Evolutionary conservation across 1,140 invertebrate genomes (phyloP).

Genomic region (Platorchestia sp.): DNA sequence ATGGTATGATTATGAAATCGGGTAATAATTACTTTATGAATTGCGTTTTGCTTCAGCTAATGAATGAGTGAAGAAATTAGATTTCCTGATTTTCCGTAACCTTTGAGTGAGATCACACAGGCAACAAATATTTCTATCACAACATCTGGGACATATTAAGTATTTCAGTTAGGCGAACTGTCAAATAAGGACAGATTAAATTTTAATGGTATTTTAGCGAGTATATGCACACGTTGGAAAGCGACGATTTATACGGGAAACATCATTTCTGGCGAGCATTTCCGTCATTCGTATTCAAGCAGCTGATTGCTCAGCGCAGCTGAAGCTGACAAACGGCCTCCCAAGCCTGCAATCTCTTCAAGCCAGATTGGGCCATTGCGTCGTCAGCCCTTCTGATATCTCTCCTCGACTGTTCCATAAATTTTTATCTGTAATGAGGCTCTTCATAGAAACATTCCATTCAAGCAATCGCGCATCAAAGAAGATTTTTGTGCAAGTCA

Average conservation of each 20-base stretch:
- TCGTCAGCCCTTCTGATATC: conserved; percentile 30
- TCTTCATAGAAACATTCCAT: not conserved
- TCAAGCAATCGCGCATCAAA: not conserved
- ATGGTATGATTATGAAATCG: too few relatives aligned
- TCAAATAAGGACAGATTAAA: not conserved
- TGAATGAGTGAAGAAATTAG: too few relatives aligned
- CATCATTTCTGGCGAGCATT: not conserved
- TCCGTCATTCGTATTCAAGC: conserved; percentile 15
- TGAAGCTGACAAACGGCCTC: conserved; percentile 51
- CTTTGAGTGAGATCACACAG: too few relatives aligned
- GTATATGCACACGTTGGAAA: not conserved
- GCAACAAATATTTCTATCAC: not conserved
- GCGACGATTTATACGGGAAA: not conserved
- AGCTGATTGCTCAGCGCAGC: conserved; percentile 28
- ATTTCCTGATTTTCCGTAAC: too few relatives aligned
- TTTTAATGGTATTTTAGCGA: not conserved
- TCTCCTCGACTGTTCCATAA: conserved; percentile 28
- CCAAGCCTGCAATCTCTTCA: conserved; percentile 32
- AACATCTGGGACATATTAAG: not conserved
- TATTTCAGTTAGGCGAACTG: not conserved
- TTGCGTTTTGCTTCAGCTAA: too few relatives aligned
- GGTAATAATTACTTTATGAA: too few relatives aligned
- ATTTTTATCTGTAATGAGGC: conserved; percentile 44
- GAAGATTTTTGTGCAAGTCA: not conserved
- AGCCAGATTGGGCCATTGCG: conserved; percentile 47